These are phyloP conservation scores for Coptodon rendalli DNA, from an alignment of 2,113 vertebrate species.

Conservation along the genomic window DNA sequence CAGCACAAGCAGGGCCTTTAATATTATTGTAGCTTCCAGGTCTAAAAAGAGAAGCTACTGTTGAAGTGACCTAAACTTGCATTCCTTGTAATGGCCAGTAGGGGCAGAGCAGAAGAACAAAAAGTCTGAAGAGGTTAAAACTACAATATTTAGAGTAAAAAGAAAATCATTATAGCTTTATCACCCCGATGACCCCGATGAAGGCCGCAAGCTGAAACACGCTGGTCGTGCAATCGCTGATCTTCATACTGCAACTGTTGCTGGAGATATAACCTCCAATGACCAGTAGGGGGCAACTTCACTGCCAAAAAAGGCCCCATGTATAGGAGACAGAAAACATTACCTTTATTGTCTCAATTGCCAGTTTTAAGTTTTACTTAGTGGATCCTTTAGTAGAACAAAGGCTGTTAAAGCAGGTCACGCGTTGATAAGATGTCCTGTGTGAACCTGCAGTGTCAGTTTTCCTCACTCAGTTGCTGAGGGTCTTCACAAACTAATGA, in stretches of 20 bases:
- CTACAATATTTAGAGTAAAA: fast-evolving
- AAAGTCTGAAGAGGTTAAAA: neutral
- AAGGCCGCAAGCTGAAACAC: neutral
- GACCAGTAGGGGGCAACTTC: neutral
- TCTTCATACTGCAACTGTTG: neutral
- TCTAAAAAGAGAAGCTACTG: neutral
- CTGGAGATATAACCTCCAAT: fast-evolving
- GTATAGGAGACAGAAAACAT: fast-evolving
- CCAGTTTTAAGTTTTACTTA: fast-evolving
- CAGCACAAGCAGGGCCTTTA: neutral
- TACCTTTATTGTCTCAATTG: neutral
- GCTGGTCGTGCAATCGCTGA: fast-evolving
- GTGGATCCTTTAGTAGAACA: neutral
- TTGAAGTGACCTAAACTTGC: fast-evolving
- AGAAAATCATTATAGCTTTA: neutral
- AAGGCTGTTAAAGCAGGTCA: neutral
- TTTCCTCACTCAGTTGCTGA: neutral
- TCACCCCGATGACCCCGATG: neutral
- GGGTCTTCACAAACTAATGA: neutral
- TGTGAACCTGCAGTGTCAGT: neutral
- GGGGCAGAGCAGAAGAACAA: neutral
- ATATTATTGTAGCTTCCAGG: fast-evolving
- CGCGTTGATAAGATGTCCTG: neutral
- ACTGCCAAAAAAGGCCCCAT: neutral
- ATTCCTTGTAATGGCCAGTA: neutral